Conservation (phyloP, 53 echinoderm and acorn worm genomes). For the Zoroaster sp. region DNA sequence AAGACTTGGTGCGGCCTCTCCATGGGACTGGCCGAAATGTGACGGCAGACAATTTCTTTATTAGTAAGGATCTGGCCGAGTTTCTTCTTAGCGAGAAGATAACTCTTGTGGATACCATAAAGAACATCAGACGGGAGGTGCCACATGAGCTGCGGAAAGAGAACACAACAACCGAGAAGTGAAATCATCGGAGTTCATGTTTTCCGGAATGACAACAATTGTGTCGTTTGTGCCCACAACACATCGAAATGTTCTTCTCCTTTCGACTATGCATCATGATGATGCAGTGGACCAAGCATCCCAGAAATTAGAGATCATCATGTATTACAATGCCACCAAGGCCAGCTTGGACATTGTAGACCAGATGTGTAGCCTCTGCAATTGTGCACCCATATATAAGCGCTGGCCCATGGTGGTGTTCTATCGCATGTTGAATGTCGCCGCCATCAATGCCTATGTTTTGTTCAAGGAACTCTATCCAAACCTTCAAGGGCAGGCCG, state of each 20-base stretch:
- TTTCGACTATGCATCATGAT: slow-evolving; percentile 28
- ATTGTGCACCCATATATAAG: not conserved
- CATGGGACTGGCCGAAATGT: slow-evolving; percentile 21
- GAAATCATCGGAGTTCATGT: not conserved
- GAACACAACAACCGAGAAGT: not conserved
- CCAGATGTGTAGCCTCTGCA: not conserved
- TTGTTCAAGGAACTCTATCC: not conserved
- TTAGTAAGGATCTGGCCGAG: not conserved
- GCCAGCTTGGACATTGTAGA: not conserved
- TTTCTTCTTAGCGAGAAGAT: not conserved
- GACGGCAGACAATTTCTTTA: not conserved
- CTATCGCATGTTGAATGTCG: slow-evolving; percentile 16
- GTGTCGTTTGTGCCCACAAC: slow-evolving; percentile 19
- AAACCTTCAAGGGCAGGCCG: not conserved
- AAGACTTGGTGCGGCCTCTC: not conserved
- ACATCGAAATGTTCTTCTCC: not conserved
- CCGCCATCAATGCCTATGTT: not conserved
- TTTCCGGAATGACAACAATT: not conserved
- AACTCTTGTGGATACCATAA: slow-evolving; percentile 15
- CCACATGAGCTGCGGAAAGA: not conserved
- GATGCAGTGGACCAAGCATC: not conserved
- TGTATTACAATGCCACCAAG: not conserved
- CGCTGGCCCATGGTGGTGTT: slow-evolving; percentile 50
- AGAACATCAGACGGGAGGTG: not conserved
- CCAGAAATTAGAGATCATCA: not conserved